Percentiles rank a stretch among this genome's conserved stretches.
Conservation (phyloP, 2,113 vertebrate species). For the Paralichthys olivaceus region DNA sequence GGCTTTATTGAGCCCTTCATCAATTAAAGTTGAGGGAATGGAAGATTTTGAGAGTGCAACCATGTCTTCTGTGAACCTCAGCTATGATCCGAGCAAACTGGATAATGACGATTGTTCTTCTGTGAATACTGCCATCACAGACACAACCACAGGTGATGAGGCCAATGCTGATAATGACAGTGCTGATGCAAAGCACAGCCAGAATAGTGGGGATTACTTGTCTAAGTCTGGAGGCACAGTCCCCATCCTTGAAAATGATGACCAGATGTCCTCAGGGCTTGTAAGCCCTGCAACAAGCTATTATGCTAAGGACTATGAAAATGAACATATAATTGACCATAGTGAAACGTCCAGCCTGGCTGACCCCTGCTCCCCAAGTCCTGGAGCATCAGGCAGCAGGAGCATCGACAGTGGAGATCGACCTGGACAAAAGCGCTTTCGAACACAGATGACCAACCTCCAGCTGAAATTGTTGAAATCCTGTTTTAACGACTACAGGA, state of each 20-base stretch:
- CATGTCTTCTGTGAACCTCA: slow-evolving; percentile 94
- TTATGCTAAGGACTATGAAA: slow-evolving; percentile 96
- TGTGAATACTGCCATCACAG: slow-evolving; percentile 98
- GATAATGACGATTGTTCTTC: slow-evolving; percentile 99
- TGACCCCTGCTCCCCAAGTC: slow-evolving; percentile 97
- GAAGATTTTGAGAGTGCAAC: slow-evolving; percentile 97
- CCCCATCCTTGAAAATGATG: slow-evolving; percentile 93
- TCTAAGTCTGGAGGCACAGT: slow-evolving; percentile 90
- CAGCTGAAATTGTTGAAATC: slow-evolving; percentile 98
- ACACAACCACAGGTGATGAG: slow-evolving; percentile 98
- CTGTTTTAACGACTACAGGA: slow-evolving; percentile 99
- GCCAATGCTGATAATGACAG: slow-evolving; percentile 96
- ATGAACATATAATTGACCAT: slow-evolving; percentile 96
- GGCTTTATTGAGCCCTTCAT: slow-evolving; percentile 94
- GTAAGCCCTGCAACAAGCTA: slow-evolving; percentile 97
- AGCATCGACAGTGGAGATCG: slow-evolving; percentile 93
- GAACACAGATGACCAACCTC: slow-evolving; percentile 99
- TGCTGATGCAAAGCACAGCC: slow-evolving; percentile 91
- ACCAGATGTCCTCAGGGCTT: slow-evolving; percentile 95
- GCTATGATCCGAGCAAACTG: slow-evolving; percentile 94
- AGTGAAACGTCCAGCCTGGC: slow-evolving; percentile 98
- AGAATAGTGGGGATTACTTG: slow-evolving; percentile 88
- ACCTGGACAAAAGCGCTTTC: slow-evolving; percentile 98
- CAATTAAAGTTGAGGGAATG: slow-evolving; percentile 97
- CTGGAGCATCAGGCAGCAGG: slow-evolving; percentile 92